phyloP scores from a whole-genome alignment of 2,113 vertebrate genomes.

The Prochilodus magdalenae region DNA sequence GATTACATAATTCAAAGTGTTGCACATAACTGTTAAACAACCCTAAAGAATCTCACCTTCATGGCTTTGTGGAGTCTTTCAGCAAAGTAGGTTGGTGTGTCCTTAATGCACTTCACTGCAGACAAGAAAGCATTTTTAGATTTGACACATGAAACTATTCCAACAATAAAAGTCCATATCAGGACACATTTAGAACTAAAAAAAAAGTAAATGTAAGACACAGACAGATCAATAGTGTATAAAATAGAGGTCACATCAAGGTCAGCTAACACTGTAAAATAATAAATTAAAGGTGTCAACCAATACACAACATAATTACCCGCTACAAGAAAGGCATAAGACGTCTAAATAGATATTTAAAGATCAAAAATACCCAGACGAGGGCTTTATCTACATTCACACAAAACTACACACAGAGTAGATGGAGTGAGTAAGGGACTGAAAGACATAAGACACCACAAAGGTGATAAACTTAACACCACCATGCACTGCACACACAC shows the following conservation, averaged over 20 bases:
- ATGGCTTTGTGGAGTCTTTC: constrained; percentile 94
- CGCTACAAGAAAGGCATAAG: not conserved
- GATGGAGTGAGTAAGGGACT: constrained; percentile 2
- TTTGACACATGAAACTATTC: constrained; percentile 35
- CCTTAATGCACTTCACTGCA: constrained; percentile 96
- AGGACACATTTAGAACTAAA: not conserved
- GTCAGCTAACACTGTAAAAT: too few relatives aligned
- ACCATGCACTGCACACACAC: constrained; percentile 53
- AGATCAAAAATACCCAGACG: not conserved
- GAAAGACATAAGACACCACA: constrained; percentile 38
- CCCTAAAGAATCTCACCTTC: constrained; percentile 80
- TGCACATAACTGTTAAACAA: not conserved
- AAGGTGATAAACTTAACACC: constrained; percentile 23
- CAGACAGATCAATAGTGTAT: too few relatives aligned
- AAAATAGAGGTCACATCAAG: too few relatives aligned
- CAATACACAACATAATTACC: too few relatives aligned
- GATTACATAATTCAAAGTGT: too few relatives aligned
- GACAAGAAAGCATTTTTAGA: constrained; percentile 49
- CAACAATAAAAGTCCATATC: not conserved
- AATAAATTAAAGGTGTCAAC: too few relatives aligned
- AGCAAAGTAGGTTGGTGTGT: constrained; percentile 91
- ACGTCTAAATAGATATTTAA: not conserved
- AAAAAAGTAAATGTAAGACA: too few relatives aligned
- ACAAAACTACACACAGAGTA: not conserved
- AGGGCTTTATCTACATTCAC: not conserved